Base-by-base conservation (phyloP, 2,113 vertebrate genomes). In the Heteronetta atricapilla region DNA sequence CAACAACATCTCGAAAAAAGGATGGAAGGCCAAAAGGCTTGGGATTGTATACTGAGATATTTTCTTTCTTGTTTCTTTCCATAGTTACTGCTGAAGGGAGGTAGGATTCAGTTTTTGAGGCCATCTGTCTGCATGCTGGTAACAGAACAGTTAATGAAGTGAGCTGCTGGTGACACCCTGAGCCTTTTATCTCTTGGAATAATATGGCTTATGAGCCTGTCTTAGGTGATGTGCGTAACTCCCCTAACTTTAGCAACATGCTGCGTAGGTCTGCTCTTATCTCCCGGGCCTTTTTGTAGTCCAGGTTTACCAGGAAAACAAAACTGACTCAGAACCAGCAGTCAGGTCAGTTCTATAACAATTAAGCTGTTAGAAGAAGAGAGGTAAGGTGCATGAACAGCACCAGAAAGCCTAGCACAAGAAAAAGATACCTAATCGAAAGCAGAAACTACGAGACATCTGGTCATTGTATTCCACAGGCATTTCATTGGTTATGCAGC, bases 241-340 rank as follows among this genome's bases (percentile, higher is more conserved):
- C 2, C 3, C 22, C 73, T 84, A 72, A 90, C 90, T 92, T 92
- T 42, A 92, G 76, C 77, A 56, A 42, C 33, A 6, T 15, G 53
- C 86, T 91, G 81, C 72, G n/a, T 75, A 34, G 64, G 56, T 64
- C 80, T 93, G 11, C 79, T 93, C 66, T 62, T 68, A 78, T 81
- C 91, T 90, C 82, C 38, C 68, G 5, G 0, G 5, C 77, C 95
- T 93, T 83, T 93, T 92, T 88, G 78, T 84, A 91, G 79, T 40
- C 69, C 21, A 79, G 25, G 36, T 46, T 88, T 67, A 56, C 36
- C 31, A 63, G 69, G 58, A 68, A 82, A 62, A 81, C 72, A 80
- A 80, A 73, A 25, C 10, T 22, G 13, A 23, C 36, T 40, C 20
- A 12, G 68, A 56, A 34, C 29, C 42, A 46, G 66, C 46, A 68